phyloP scores from a whole-genome alignment of 2,888 invertebrate genomes.

The Morpho deidamia region DNA sequence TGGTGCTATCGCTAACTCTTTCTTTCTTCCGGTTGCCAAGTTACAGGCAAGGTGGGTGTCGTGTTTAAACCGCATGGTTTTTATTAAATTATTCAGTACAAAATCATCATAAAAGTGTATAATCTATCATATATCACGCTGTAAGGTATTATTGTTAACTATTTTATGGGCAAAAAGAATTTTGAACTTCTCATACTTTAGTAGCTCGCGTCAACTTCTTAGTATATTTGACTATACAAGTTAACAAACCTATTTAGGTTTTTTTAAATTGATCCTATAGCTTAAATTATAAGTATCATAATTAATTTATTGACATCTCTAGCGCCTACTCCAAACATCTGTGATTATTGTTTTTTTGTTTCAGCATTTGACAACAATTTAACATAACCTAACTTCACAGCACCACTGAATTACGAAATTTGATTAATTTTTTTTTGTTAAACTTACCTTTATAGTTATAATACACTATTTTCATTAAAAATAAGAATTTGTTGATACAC shows the following conservation, averaged over 20 bases:
- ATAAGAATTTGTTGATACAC: no score
- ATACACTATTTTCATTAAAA: no score
- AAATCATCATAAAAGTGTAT: constrained; percentile 19
- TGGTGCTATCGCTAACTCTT: constrained; percentile 21
- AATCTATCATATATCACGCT: constrained; percentile 17
- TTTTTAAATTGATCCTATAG: no score
- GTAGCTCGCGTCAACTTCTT: no score
- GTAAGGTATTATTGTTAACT: constrained; percentile 34
- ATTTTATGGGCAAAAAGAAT: no score
- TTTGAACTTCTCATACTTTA: no score
- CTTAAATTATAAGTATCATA: no score
- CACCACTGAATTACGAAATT: background rate
- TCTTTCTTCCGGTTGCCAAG: constrained; percentile 72
- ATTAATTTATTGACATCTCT: no score
- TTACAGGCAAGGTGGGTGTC: constrained; percentile 66
- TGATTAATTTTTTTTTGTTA: no score
- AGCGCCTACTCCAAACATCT: background rate
- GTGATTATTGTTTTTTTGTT: background rate
- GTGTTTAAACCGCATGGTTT: constrained; percentile 59
- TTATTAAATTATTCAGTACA: constrained; percentile 28
- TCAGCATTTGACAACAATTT: background rate
- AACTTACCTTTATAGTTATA: no score
- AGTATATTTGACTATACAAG: no score
- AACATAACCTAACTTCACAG: constrained; percentile 2
- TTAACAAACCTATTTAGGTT: no score